These are phyloP conservation scores for Leptocoma aspasia DNA, from an alignment of 2,113 vertebrate genomes.

Conservation along the genomic window DNA sequence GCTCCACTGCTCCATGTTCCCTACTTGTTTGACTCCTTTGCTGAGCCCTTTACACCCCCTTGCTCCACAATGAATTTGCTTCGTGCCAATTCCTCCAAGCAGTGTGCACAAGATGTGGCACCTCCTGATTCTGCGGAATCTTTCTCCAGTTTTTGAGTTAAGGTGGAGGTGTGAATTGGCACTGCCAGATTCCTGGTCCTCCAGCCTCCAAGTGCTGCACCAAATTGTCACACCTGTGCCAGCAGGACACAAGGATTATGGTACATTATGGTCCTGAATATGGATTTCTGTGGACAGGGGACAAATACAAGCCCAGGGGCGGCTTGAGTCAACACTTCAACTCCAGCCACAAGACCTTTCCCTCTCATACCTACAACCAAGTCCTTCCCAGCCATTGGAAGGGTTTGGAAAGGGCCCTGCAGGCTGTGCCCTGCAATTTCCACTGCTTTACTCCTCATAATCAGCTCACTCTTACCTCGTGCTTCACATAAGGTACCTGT, in stretches of 20 bases:
- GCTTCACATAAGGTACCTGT: background rate
- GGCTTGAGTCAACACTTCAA: background rate
- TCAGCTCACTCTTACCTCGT: background rate
- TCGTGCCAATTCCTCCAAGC: background rate
- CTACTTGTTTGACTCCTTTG: background rate
- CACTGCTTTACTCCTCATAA: background rate
- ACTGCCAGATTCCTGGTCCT: background rate
- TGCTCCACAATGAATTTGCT: background rate
- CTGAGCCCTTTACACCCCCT: background rate
- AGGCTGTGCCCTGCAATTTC: background rate
- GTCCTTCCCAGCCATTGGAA: background rate
- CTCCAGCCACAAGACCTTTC: background rate
- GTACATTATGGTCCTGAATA: background rate
- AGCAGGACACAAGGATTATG: background rate
- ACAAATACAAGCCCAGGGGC: background rate
- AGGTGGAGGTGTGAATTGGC: background rate
- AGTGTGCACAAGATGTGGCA: fast-evolving
- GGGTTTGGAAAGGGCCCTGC: background rate
- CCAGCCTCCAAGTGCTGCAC: background rate
- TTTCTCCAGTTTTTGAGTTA: background rate
- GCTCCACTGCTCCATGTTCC: background rate
- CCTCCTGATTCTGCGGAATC: background rate
- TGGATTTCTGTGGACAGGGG: background rate
- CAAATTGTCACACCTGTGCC: background rate
- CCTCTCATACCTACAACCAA: background rate